Percentiles rank a stretch among this genome's conserved stretches.
These are phyloP conservation scores for Xenentodon cancila DNA, from an alignment of 2,797 vertebrate species.

Conservation along the genomic window DNA sequence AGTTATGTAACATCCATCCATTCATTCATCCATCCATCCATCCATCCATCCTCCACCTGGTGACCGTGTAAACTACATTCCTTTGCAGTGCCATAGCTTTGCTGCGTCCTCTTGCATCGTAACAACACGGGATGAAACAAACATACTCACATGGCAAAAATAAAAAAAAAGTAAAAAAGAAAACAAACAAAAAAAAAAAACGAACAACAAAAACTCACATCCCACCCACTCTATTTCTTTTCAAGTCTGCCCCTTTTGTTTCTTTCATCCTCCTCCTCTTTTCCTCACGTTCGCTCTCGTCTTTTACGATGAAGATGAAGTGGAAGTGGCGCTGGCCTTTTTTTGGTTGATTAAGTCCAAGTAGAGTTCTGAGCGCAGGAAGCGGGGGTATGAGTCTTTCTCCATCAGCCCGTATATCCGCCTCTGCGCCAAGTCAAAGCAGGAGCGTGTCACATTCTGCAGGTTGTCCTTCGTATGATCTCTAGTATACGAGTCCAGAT, in stretches of 20 bases:
- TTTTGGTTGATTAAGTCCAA: constrained; percentile 96
- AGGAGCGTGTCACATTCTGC: constrained; percentile 90
- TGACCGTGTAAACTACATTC: constrained; percentile 76
- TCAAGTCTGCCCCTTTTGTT: constrained; percentile 59
- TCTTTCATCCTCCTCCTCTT: constrained; percentile 30
- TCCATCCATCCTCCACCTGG: constrained; percentile 39
- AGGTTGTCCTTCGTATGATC: constrained; percentile 98
- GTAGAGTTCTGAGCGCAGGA: constrained; percentile 97
- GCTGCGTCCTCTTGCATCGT: constrained; percentile 53
- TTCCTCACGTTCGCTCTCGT: constrained; percentile 29
- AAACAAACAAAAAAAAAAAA: constrained; percentile 39
- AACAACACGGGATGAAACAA: constrained; percentile 65
- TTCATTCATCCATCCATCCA: constrained; percentile 34
- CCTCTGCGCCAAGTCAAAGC: constrained; percentile 94
- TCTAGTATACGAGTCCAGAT: constrained; percentile 94
- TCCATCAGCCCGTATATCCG: constrained; percentile 98
- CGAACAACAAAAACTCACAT: constrained; percentile 61
- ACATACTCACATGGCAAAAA: constrained; percentile 29
- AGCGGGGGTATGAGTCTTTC: constrained; percentile 97
- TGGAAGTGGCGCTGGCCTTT: constrained; percentile 89
- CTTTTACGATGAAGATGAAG: constrained; percentile 83
- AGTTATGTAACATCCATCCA: constrained; percentile 47
- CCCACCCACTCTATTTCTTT: constrained; percentile 41
- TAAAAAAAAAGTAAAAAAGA: constrained; percentile 52
- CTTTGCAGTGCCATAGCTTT: constrained; percentile 74